Evolutionary conservation across 2,888 invertebrate genomes (phyloP), one percentile per base, ranked within the genome.

Genomic region (Ophonus ardosiacus): DNA sequence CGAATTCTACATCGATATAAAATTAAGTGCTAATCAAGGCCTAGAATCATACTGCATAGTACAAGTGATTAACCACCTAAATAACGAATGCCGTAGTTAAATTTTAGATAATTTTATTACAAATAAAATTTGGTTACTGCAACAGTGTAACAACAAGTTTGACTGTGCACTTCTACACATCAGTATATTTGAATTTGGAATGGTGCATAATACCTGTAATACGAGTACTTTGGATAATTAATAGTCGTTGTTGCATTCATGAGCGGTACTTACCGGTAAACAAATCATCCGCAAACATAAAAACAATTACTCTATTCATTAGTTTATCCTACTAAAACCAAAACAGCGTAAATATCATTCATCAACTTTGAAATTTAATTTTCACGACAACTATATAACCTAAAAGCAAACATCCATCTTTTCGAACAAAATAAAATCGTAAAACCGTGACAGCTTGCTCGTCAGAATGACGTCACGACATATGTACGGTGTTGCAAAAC

Each of bases 331-430:
- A 63, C 21, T 21, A 63, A 63, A 63, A 63, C 24, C 63, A 63
- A 61, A 63, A 63, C 24, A 13, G 13, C 21, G 63, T 63, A 24
- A 63, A 63, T 63, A 63, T 51, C 74, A 74, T 74, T 56, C 74
- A 74, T 74, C 74, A 74, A 31, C 51, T 43, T 74, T 74, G 43
- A 56, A 74, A 51, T 74, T 74, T 74, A 74, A 74, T 74, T 74
- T 74, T 43, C 40, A 51, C 74, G 74, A 51, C 74, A 40, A 74
- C 74, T 40, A 56, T 40, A 56, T 74, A 40, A 56, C 74, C 63
- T 63, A 63, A 63, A 63, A 63, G 63, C 63, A 63, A 63, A 63
- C 63, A 63, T 63, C 63, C 63, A 63, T 63, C 63, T 63, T 63
- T 63, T 24, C 63, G 7, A 18, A 21, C 63, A 63, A 63, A 63